phyloP scores from a whole-genome alignment of 2,113 vertebrate genomes.

The Indicator indicator region DNA sequence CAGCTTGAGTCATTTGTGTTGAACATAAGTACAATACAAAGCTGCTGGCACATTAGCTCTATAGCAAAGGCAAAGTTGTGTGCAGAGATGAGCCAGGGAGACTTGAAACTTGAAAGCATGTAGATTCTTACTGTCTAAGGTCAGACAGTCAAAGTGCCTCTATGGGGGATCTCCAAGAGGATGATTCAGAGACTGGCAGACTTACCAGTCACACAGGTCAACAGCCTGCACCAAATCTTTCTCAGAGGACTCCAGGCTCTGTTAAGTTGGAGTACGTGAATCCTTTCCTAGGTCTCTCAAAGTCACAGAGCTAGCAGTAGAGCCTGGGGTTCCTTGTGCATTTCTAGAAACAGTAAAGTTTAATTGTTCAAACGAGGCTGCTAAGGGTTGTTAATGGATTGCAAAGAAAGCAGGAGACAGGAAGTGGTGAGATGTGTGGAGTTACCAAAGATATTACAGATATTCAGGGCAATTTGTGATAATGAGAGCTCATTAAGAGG shows the following conservation, averaged over 20 bases:
- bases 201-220: not conserved
- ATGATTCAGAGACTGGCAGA: not conserved
- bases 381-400: conserved; percentile 29
- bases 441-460: not conserved
- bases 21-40: not conserved
- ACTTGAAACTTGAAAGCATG: not conserved
- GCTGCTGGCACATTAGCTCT: not conserved
- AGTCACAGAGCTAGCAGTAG: not conserved
- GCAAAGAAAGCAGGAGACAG: conserved; percentile 44
- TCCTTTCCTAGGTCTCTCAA: not conserved
- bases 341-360: conserved; percentile 27
- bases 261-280: not conserved
- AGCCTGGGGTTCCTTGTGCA: not conserved
- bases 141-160: not conserved
- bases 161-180: not conserved
- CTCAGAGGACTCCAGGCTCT: not conserved
- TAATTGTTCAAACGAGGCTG: conserved; percentile 17
- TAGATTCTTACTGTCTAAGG: not conserved
- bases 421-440: not conserved
- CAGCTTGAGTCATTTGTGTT: not conserved
- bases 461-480: conserved; percentile 44
- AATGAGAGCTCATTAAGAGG: conserved; percentile 52
- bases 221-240: not conserved
- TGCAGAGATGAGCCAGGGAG: not conserved
- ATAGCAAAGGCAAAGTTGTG: not conserved